Base-by-base conservation (phyloP, 2,797 vertebrate genomes). In the Rhinella marina region DNA sequence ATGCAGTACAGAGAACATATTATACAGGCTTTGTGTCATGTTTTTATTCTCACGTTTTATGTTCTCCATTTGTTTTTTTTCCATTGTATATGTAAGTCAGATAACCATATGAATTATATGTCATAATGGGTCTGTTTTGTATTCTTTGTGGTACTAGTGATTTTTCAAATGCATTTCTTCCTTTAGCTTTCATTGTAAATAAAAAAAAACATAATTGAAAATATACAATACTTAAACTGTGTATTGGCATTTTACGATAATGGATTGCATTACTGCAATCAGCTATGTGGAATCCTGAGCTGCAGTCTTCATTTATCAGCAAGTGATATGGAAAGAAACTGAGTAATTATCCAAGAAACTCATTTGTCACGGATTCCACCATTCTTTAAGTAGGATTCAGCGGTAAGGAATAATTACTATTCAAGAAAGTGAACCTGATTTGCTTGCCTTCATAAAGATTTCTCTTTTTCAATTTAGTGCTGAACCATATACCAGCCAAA, bases 351-450 rank as follows among this genome's bases (percentile, higher is more conserved):
- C 85, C 89, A 90, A 92, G 86, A 84, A 91, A 89, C 88, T 91
- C 90, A 92, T 93, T 91, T 92, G 92, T 93, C 92, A 94, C 90
- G 88, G 81, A 88, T 92, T 91, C 92, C 90, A 90, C 89, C 90
- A 81, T 91, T 90, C 88, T 88, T 91, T 90, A 92, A 73, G 54
- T 48, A 23, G 78, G 9, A 90, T 68, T 0, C 1, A 83, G 87
- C 77, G 87, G 85, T 62, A 87, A 89, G 87, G 66, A 91, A 72
- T 89, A 90, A 90, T 56, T 92, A 72, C 82, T 90, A n/a, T 85
- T 72, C 41, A 82, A 85, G 90, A 85, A 92, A 90, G 10, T 56
- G 77, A 87, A 90, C 76, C 84, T 90, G 73, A 56, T 90, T 92
- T 90, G 66, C 57, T 52, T 90, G 19, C 41, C 57, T 87, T 90